phyloP scores from a whole-genome alignment of 2,888 invertebrate species.

The Scotopteryx bipunctaria region DNA sequence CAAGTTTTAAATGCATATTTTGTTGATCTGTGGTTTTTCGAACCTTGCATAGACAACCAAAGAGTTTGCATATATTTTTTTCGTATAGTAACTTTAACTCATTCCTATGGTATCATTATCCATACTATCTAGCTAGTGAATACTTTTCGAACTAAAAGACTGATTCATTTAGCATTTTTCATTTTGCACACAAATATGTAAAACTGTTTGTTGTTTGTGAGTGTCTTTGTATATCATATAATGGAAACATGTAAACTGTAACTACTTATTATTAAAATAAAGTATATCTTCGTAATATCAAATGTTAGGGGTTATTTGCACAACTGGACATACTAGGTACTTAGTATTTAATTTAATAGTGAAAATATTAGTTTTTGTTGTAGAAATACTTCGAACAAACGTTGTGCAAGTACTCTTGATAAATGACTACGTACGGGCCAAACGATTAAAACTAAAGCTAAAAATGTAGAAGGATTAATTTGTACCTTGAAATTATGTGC shows the following conservation, averaged over 20 bases:
- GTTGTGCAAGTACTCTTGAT: conserved; percentile 3
- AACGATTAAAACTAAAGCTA: neutral
- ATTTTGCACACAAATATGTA: conserved; percentile 30
- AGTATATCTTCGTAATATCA: conserved; percentile 5
- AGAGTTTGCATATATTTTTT: too few species aligned
- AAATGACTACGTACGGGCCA: conserved; percentile 6
- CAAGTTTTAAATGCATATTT: too few species aligned
- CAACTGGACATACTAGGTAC: conserved; percentile 15
- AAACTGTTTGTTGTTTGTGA: conserved; percentile 21
- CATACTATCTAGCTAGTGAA: conserved; percentile 15
- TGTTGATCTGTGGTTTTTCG: too few species aligned
- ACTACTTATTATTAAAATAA: conserved; percentile 3
- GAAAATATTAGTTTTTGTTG: neutral
- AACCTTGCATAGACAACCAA: too few species aligned
- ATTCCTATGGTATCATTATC: too few species aligned
- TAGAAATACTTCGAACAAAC: neutral
- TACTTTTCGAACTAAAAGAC: conserved; percentile 22
- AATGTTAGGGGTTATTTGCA: conserved; percentile 9
- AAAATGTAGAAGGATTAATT: neutral
- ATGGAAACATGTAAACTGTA: conserved; percentile 6
- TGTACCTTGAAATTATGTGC: neutral
- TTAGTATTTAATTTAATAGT: too few species aligned
- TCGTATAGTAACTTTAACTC: too few species aligned
- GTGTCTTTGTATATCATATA: conserved; percentile 21
- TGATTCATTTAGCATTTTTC: conserved; percentile 17